Conservation (phyloP, 2,888 invertebrate species). For the Dasysyrphus albostriatus region DNA sequence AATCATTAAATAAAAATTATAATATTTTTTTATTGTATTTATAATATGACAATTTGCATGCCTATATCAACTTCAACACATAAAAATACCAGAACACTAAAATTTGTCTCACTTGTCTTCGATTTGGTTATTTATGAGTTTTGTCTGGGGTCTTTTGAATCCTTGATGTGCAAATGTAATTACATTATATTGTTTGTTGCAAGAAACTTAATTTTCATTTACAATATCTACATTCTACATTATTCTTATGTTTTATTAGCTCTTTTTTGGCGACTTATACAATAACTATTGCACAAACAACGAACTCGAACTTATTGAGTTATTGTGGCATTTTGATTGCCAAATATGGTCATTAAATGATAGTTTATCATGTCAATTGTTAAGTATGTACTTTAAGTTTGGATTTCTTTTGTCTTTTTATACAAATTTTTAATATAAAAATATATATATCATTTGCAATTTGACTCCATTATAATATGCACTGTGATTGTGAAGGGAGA, state of each 20-base stretch:
- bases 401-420: constrained; percentile 10
- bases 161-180: constrained; percentile 27
- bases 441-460: constrained; percentile 29
- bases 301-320: constrained; percentile 47
- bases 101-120: constrained; percentile 55
- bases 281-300: constrained; percentile 67
- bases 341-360: constrained; percentile 83
- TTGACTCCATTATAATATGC: constrained; percentile 29
- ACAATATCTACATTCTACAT: not conserved
- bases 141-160: not conserved
- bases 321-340: constrained; percentile 79
- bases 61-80: constrained; percentile 6
- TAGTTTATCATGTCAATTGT: constrained; percentile 79
- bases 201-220: constrained; percentile 11
- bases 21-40: constrained; percentile 20
- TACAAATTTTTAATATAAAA: not conserved
- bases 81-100: constrained; percentile 28
- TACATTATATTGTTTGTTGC: constrained; percentile 1
- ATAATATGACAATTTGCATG: constrained; percentile 58
- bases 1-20: constrained; percentile 40
- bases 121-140: constrained; percentile 40
- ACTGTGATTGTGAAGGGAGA: not conserved
- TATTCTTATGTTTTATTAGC: constrained; percentile 6
- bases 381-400: constrained; percentile 24
- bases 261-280: constrained; percentile 25